Evolutionary conservation across 1,140 invertebrate genomes (phyloP), one percentile per base, ranked within the genome.

Genomic region (Euura lappo): DNA sequence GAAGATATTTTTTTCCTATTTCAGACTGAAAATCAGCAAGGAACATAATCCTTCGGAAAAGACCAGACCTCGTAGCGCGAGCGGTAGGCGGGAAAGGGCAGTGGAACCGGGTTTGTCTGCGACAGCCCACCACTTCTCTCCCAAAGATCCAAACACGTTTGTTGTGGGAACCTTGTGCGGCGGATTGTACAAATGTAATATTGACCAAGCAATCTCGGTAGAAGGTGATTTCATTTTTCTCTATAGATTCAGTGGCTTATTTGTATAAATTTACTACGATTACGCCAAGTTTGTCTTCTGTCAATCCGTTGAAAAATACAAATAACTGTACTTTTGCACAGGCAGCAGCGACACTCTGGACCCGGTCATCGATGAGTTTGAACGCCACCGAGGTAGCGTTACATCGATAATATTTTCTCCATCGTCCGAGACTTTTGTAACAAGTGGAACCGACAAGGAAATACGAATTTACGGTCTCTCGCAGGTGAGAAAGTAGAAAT

Each of bases 121-220:
- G 44, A 87, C 87, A 7, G 80, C 82, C 67, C 84, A 88, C 28
- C 85, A 88, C 74, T 88, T 88, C 73, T 85, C 83, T 7, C 75
- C 69, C 3, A 81, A 81, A 68, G 79, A 86, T 75, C 71, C 78
- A 0, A 78, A 75, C 28, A 74, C 84, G 46, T 86, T 89, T 69
- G 75, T 89, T 44, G 86, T 85, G 51, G 87, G 87, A 8, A 87
- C 86, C 69, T 73, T 86, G 45, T 88, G 86, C 11, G 87, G 87
- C 69, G 85, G 87, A 64, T 77, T 88, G 45, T 88, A 85, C 43
- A 87, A 85, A 71, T 87, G 85, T 68, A 86, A 78, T 60, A 71
- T 84, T 44, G 83, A 87, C 68, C 79, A 76, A 13, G 72, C 78
- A 4, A 77, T 69, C 71, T 69, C 81, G 10, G 76, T 88, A 8